Evolutionary conservation across 1,140 invertebrate species (phyloP).

Genomic region (Tetraneura akinire): DNA sequence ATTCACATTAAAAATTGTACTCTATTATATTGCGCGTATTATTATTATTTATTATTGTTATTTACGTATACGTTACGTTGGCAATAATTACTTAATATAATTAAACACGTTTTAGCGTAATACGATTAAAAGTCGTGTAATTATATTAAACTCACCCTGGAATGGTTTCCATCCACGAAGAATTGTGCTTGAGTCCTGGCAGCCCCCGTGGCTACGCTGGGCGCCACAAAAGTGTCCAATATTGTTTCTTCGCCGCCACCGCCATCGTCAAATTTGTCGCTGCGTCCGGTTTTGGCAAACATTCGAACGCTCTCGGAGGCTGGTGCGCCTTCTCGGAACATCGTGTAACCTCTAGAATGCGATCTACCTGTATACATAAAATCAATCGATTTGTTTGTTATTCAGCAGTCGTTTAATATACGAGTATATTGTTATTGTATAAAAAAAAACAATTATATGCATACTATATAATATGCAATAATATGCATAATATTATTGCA

Average conservation of each 20-base stretch:
- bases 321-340: conserved; percentile 77
- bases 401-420: not conserved
- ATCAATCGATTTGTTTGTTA: too few species aligned
- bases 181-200: conserved; percentile 79
- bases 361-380: conserved; percentile 72
- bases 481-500: too few species aligned
- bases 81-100: too few species aligned
- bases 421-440: too few species aligned
- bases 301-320: conserved; percentile 74
- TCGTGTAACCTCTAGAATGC: conserved; percentile 75
- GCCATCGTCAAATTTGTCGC: conserved; percentile 69
- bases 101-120: too few species aligned
- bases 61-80: too few species aligned
- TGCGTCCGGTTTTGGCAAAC: conserved; percentile 80
- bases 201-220: conserved; percentile 73
- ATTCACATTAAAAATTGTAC: too few species aligned
- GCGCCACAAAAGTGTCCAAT: conserved; percentile 80
- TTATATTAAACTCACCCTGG: conserved; percentile 64
- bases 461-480: too few species aligned
- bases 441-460: too few species aligned
- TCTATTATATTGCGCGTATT: too few species aligned
- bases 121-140: too few species aligned
- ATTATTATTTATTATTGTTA: too few species aligned
- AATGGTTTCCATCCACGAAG: conserved; percentile 89
- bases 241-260: conserved; percentile 60